Conservation (phyloP, 2,888 invertebrate species). For the Rotaria macrura region DNA sequence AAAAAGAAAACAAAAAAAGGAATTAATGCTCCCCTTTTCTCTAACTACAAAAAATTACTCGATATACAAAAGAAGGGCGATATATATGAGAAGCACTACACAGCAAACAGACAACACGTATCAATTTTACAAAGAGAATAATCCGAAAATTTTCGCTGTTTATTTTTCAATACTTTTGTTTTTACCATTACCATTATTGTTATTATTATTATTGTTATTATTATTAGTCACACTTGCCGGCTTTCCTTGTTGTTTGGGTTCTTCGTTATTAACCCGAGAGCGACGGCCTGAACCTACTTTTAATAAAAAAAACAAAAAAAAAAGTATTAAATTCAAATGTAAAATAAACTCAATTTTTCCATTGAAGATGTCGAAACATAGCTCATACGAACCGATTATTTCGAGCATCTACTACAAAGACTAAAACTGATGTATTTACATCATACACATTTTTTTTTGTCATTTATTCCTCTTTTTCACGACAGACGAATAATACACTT, state of each 20-base stretch:
- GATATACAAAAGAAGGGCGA: not conserved
- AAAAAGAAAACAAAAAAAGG: not conserved
- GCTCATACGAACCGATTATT: not conserved
- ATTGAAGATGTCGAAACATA: not conserved
- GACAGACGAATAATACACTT: not conserved
- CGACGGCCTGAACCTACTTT: not conserved
- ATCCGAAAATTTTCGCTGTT: not conserved
- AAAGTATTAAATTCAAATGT: not conserved
- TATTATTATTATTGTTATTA: not conserved
- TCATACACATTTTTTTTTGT: not conserved
- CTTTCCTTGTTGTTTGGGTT: not conserved
- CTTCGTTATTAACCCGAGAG: not conserved
- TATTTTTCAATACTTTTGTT: not conserved
- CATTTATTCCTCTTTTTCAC: not conserved
- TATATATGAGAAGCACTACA: conserved; percentile 5
- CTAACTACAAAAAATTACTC: not conserved
- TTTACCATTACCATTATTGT: not conserved
- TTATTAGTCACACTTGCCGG: not conserved
- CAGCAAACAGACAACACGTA: not conserved
- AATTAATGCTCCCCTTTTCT: not conserved
- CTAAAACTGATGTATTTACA: not conserved
- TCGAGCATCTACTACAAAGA: not conserved
- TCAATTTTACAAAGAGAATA: not conserved
- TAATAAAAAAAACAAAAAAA: not conserved
- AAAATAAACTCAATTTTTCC: not conserved